phyloP scores from a whole-genome alignment of 2,888 invertebrate species.

The Nymphalis urticae region DNA sequence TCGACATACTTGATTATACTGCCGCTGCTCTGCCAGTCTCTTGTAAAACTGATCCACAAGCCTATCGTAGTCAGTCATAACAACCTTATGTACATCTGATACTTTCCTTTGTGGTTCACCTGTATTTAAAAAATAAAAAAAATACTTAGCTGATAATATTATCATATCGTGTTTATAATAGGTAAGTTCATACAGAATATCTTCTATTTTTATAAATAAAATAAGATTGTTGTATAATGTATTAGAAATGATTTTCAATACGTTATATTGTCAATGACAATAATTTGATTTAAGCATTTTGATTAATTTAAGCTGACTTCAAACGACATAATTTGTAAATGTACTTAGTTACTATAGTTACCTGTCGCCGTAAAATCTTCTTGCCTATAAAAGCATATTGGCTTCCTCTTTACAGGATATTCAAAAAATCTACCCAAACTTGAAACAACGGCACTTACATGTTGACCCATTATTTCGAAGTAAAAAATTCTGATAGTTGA shows the following conservation, averaged over 20 bases:
- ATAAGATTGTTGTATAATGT: no score
- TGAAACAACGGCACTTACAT: constrained; percentile 67
- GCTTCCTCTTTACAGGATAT: constrained; percentile 82
- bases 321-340: no score
- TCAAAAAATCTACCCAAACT: constrained; percentile 77
- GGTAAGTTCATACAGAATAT: no score
- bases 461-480: constrained; percentile 66
- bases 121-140: constrained; percentile 33
- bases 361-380: constrained; percentile 82
- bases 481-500: background rate
- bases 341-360: constrained; percentile 35
- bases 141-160: no score
- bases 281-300: no score
- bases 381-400: constrained; percentile 81
- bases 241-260: no score
- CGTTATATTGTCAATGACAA: background rate
- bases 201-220: no score
- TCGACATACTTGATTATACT: constrained; percentile 66
- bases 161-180: no score
- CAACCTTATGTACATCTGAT: constrained; percentile 50
- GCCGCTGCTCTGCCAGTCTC: constrained; percentile 73
- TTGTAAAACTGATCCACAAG: constrained; percentile 79
- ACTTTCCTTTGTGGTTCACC: constrained; percentile 62
- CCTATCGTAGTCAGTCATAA: constrained; percentile 77
- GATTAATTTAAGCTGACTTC: no score